Conservation (phyloP, 2,888 invertebrate genomes). For the Nymphalis urticae region DNA sequence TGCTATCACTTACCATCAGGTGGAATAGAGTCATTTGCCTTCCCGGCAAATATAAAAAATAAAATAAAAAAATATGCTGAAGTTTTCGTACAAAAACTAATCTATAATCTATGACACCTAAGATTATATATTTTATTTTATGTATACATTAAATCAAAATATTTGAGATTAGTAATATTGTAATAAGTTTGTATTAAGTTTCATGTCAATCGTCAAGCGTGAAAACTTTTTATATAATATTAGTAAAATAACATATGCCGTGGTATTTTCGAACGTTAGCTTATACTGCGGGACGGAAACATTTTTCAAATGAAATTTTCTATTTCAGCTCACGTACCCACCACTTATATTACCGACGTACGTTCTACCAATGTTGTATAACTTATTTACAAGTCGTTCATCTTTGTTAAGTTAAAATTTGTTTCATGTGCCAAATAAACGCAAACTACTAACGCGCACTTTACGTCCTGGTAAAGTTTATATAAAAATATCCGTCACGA, state of each 20-base stretch:
- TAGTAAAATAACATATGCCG: background rate
- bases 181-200: background rate
- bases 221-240: background rate
- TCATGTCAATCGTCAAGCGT: background rate
- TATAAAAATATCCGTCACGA: too few relatives aligned
- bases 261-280: background rate
- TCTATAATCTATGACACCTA: too few relatives aligned
- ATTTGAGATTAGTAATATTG: too few relatives aligned
- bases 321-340: constrained; percentile 31
- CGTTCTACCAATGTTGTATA: constrained; percentile 16
- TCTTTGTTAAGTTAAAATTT: constrained; percentile 6
- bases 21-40: too few relatives aligned
- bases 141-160: too few relatives aligned
- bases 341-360: constrained; percentile 13
- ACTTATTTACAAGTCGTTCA: constrained; percentile 25
- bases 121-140: too few relatives aligned
- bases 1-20: too few relatives aligned
- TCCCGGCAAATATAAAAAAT: too few relatives aligned
- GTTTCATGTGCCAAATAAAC: background rate
- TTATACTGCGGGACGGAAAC: background rate
- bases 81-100: too few relatives aligned
- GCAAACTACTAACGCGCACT: too few relatives aligned
- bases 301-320: constrained; percentile 26
- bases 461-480: too few relatives aligned
- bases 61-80: too few relatives aligned